Conservation (phyloP, 2,888 invertebrate genomes). For the Ariolimax columbianus region DNA sequence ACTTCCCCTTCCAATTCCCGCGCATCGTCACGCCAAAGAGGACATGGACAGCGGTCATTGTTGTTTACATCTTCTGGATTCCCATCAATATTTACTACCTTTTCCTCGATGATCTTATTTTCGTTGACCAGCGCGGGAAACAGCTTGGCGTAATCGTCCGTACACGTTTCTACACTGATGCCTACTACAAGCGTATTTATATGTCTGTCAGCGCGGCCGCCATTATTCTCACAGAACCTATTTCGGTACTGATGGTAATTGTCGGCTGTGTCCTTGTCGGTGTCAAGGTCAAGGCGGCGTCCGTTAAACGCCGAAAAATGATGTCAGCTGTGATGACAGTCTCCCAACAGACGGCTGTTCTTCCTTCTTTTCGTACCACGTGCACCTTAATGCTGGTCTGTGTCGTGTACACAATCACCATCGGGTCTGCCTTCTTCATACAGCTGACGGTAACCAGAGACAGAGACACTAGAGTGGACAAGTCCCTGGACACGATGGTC, state of each 20-base stretch:
- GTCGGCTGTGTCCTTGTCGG: constrained; percentile 31
- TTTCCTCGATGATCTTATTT: constrained; percentile 23
- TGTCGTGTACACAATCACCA: constrained; percentile 33
- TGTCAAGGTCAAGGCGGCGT: constrained; percentile 1
- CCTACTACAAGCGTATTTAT: background rate
- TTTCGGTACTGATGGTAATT: constrained; percentile 7
- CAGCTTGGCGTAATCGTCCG: constrained; percentile 4
- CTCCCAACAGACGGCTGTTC: background rate
- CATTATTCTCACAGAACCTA: constrained; percentile 24
- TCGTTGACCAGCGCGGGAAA: background rate
- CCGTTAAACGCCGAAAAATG: constrained; percentile 22
- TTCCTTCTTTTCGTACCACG: constrained; percentile 15
- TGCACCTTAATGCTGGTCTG: constrained; percentile 35
- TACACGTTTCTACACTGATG: background rate
- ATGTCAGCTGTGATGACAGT: background rate
- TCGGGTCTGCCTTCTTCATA: constrained; percentile 22
- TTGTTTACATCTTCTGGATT: constrained; percentile 23
- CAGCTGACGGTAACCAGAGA: background rate
- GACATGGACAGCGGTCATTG: constrained; percentile 27
- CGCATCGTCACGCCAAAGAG: constrained; percentile 24
- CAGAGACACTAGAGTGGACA: background rate
- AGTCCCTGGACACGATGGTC: background rate
- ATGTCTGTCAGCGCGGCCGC: constrained; percentile 1
- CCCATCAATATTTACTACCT: constrained; percentile 31
- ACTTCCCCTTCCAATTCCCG: constrained; percentile 31